Evolutionary conservation across 1,140 invertebrate species (phyloP).

Genomic region (Drosophila sp.): DNA sequence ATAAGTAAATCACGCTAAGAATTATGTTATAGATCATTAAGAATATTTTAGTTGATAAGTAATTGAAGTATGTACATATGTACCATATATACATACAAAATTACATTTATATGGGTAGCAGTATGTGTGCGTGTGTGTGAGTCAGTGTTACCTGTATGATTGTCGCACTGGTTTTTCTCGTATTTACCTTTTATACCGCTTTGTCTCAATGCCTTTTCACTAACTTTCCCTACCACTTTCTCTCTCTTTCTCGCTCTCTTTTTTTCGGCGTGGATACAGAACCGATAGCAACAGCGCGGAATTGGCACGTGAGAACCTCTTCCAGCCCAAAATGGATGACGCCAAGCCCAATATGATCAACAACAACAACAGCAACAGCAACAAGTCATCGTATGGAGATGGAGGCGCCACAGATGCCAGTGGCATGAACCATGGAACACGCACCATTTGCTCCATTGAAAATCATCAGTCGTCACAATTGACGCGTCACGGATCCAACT

Average conservation of each 20-base stretch:
- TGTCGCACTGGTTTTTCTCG: slow-evolving; percentile 49
- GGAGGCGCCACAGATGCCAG: slow-evolving; percentile 18
- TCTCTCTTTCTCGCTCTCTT: slow-evolving; percentile 53
- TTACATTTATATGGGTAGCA: neutral
- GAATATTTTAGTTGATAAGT: too few species aligned
- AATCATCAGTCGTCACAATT: slow-evolving; percentile 55
- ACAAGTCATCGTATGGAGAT: slow-evolving; percentile 18
- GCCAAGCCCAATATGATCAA: slow-evolving; percentile 61
- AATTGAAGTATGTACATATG: too few species aligned
- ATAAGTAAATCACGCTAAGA: too few species aligned
- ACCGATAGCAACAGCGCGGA: slow-evolving; percentile 65
- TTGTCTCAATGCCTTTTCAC: slow-evolving; percentile 24
- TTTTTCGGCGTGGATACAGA: slow-evolving; percentile 52
- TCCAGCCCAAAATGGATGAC: slow-evolving; percentile 79
- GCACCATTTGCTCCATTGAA: slow-evolving; percentile 64
- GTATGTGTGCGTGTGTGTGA: slow-evolving; percentile 6
- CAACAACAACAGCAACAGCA: slow-evolving; percentile 43
- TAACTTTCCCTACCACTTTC: slow-evolving; percentile 77
- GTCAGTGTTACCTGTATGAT: slow-evolving; percentile 8
- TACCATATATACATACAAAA: too few species aligned
- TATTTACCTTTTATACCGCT: slow-evolving; percentile 42
- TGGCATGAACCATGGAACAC: slow-evolving; percentile 27
- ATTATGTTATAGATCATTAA: slow-evolving; percentile 6
- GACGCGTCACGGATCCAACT: neutral
- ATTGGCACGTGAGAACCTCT: slow-evolving; percentile 82